phyloP scores from a whole-genome alignment of 2,797 vertebrate genomes.

The Paratrypauchen microcephalus region DNA sequence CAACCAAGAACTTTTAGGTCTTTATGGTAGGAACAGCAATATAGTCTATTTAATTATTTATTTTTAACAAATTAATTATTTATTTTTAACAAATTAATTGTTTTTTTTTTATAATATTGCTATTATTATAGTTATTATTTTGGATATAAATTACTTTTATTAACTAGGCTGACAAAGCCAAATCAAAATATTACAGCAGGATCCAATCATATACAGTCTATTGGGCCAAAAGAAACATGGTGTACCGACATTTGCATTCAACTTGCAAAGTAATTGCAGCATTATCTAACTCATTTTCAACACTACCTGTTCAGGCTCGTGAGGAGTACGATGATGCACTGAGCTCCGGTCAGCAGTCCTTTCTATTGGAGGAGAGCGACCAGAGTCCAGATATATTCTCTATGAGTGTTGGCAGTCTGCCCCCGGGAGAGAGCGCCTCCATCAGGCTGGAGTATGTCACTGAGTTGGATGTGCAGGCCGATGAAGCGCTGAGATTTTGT shows the following conservation, averaged over 20 bases:
- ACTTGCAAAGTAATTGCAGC: too few species aligned
- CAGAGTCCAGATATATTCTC: slow-evolving; percentile 77
- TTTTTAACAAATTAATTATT: too few species aligned
- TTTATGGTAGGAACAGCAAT: too few species aligned
- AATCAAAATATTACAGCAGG: too few species aligned
- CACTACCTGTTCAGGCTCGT: slow-evolving; percentile 53
- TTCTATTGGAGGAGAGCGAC: slow-evolving; percentile 79
- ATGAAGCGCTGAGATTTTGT: slow-evolving; percentile 77
- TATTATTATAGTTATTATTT: too few species aligned
- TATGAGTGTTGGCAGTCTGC: slow-evolving; percentile 77
- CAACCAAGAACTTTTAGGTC: too few species aligned
- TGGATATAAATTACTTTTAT: too few species aligned
- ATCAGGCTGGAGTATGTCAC: slow-evolving; percentile 80
- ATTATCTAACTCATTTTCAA: background rate
- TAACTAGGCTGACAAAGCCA: too few species aligned
- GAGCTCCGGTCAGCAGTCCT: slow-evolving; percentile 74
- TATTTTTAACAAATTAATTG: too few species aligned
- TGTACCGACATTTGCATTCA: background rate
- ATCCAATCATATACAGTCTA: too few species aligned
- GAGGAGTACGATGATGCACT: slow-evolving; percentile 70
- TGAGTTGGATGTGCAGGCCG: slow-evolving; percentile 80
- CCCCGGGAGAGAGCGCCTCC: slow-evolving; percentile 74
- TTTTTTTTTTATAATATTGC: too few species aligned
- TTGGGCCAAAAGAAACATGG: background rate
- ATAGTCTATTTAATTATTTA: too few species aligned